Percentiles rank a stretch among this genome's conserved stretches.
Evolutionary conservation across 2,888 invertebrate genomes (phyloP).

Genomic region (Melitaea athalia): DNA sequence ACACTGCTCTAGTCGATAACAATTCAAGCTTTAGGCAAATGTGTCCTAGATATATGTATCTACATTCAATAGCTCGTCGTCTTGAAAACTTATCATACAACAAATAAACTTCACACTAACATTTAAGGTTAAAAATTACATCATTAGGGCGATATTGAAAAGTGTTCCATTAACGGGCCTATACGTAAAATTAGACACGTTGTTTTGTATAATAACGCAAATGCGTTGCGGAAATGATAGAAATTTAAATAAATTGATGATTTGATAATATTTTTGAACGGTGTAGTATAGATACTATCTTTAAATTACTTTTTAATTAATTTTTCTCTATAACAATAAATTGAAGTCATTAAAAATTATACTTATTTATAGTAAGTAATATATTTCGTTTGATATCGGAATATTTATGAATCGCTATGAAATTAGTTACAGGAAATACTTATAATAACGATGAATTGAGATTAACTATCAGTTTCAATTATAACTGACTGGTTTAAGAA

Average conservation of each 20-base stretch:
- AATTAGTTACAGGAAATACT: not conserved
- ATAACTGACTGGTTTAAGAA: not conserved
- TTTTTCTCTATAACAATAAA: not conserved
- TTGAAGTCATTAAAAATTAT: not conserved
- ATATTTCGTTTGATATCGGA: not conserved
- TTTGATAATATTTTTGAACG: not conserved
- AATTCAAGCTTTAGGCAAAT: no score
- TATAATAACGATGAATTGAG: slow-evolving; percentile 9
- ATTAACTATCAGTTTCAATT: not conserved
- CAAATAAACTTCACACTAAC: no score
- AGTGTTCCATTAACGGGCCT: not conserved
- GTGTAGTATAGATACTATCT: not conserved
- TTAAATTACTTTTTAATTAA: not conserved
- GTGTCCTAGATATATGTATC: no score
- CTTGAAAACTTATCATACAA: no score
- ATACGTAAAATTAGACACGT: no score
- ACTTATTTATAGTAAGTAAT: not conserved
- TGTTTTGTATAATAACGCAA: not conserved
- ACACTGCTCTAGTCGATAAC: no score
- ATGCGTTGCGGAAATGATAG: not conserved
- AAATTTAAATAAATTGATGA: not conserved
- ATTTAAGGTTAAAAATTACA: no score
- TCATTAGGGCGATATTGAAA: not conserved
- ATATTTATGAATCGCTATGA: not conserved
- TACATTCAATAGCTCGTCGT: no score